Evolutionary conservation across 2,113 vertebrate genomes (phyloP).

Genomic region (Cavia porcellus): DNA sequence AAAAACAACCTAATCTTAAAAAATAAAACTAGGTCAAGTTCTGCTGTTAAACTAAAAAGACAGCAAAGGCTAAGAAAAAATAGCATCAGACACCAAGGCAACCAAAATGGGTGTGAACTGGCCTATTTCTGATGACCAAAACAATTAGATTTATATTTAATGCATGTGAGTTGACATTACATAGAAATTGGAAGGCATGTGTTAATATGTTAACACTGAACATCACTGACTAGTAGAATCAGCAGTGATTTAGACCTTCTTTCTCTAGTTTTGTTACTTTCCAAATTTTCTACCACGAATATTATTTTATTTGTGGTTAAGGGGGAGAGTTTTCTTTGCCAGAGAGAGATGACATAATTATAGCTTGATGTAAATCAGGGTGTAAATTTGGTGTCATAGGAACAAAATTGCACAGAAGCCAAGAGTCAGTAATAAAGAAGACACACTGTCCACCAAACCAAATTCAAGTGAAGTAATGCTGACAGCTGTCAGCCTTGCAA

Average conservation of each 20-base stretch:
- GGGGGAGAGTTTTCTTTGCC: not conserved
- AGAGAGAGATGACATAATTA: not conserved
- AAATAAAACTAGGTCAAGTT: not conserved
- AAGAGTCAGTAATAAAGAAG: not conserved
- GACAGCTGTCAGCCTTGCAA: fast-evolving
- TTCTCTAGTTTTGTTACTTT: not conserved
- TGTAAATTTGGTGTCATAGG: not conserved
- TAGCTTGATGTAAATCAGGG: not conserved
- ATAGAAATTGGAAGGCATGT: not conserved
- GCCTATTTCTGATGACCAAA: not conserved
- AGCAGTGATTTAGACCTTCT: not conserved
- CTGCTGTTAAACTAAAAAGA: not conserved
- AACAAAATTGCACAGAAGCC: not conserved
- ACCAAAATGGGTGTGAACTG: not conserved
- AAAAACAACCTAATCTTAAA: not conserved
- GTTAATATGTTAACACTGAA: not conserved
- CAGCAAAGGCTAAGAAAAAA: not conserved
- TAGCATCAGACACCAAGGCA: not conserved
- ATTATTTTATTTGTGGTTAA: not conserved
- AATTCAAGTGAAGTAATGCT: not conserved
- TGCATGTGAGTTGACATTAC: not conserved
- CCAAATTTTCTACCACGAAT: not conserved
- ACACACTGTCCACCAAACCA: not conserved
- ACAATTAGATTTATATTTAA: not conserved
- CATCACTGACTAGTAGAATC: not conserved